These are phyloP conservation scores for Myxocyprinus asiaticus DNA, from an alignment of 2,113 vertebrate genomes.

Conservation along the genomic window DNA sequence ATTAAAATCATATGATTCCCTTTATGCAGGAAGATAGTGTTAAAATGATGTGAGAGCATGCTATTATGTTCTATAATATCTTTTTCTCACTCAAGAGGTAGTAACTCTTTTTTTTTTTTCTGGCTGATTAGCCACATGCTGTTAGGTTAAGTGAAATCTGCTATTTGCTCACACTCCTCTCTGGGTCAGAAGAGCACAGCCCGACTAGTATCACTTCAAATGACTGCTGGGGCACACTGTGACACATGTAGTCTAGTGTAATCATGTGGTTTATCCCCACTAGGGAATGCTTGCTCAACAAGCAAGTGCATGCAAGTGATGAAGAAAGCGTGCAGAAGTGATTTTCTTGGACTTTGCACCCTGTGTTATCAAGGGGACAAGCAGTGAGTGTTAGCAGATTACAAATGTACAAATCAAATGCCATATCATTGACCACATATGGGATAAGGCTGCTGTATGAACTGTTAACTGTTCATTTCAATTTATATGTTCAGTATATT, in stretches of 20 bases:
- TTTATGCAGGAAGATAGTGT: too few relatives aligned
- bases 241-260: neutral
- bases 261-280: neutral
- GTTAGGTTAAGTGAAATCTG: slow-evolving; percentile 28
- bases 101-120: too few relatives aligned
- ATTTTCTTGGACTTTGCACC: slow-evolving; percentile 11
- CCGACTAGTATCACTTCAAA: slow-evolving; percentile 22
- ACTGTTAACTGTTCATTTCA: too few relatives aligned
- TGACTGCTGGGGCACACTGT: slow-evolving; percentile 12
- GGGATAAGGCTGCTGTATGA: too few relatives aligned
- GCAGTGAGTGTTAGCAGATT: neutral
- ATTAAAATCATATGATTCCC: too few relatives aligned
- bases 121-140: neutral
- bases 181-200: slow-evolving; percentile 26
- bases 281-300: neutral
- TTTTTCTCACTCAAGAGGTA: too few relatives aligned
- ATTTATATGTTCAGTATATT: too few relatives aligned
- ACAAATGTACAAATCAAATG: neutral
- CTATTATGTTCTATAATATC: too few relatives aligned
- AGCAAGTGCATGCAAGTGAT: neutral
- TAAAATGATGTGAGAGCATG: too few relatives aligned
- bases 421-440: too few relatives aligned
- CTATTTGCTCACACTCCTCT: slow-evolving; percentile 18
- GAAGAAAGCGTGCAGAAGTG: slow-evolving; percentile 20
- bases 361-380: slow-evolving; percentile 1